These are phyloP conservation scores for Halcyon senegalensis DNA, from an alignment of 2,113 vertebrate genomes.

Conservation along the genomic window DNA sequence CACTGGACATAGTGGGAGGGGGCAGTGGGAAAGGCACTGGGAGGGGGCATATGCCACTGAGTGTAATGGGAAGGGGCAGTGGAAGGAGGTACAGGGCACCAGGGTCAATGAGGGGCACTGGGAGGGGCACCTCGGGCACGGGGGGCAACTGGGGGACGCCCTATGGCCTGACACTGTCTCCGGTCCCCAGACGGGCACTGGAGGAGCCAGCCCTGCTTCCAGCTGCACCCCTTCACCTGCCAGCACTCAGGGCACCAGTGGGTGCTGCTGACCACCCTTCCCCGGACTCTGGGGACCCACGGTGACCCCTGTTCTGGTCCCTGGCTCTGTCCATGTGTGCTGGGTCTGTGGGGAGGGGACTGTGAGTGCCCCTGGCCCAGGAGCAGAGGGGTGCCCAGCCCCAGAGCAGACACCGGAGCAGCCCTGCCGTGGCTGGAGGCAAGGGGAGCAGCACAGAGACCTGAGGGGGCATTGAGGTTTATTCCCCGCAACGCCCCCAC, in stretches of 20 bases:
- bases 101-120: too few species aligned
- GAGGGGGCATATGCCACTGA: not conserved
- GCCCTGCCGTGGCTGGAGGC: not conserved
- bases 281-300: not conserved
- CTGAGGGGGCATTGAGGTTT: not conserved
- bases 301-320: not conserved
- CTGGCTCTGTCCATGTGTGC: not conserved
- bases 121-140: too few species aligned
- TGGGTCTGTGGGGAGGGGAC: fast-evolving
- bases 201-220: not conserved
- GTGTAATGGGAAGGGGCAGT: not conserved
- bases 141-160: too few species aligned
- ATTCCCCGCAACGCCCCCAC: not conserved
- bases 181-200: not conserved
- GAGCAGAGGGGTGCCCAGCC: not conserved
- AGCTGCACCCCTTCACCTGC: not conserved
- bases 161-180: not conserved
- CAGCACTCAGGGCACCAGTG: not conserved
- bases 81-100: not conserved
- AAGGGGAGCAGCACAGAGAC: not conserved
- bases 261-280: not conserved
- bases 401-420: not conserved
- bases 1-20: not conserved
- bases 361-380: too few species aligned
- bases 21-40: not conserved